These are phyloP conservation scores for Agapornis canus DNA, from an alignment of 2,797 vertebrate genomes.

Conservation along the genomic window DNA sequence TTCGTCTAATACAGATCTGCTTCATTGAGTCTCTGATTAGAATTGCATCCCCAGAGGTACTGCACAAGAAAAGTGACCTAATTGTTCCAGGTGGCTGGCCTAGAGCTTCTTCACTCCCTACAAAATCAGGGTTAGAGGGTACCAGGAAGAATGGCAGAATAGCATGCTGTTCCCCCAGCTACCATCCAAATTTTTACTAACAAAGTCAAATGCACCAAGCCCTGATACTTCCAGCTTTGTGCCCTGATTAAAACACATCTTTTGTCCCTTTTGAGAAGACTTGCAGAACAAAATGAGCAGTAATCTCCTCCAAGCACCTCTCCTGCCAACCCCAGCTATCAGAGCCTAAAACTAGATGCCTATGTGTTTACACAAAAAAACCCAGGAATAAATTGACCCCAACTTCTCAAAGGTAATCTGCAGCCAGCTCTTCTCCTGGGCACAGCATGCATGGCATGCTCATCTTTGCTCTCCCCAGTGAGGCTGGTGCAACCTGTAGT, in stretches of 20 bases:
- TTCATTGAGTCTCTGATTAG: neutral
- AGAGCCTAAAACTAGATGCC: neutral
- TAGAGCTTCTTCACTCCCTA: neutral
- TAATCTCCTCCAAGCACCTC: no score
- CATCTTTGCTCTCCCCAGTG: neutral
- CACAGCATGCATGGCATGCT: fast-evolving
- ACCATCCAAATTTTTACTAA: neutral
- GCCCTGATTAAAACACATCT: neutral
- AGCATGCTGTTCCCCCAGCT: neutral
- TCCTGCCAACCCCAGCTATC: fast-evolving
- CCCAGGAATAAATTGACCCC: neutral
- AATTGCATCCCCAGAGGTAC: neutral
- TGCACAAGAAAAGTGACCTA: neutral
- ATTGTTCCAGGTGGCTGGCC: neutral
- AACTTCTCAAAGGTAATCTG: neutral
- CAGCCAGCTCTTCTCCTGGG: neutral
- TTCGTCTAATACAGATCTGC: neutral
- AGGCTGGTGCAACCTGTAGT: neutral
- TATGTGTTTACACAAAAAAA: neutral
- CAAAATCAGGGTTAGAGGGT: neutral
- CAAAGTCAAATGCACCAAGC: neutral
- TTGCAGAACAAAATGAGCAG: neutral
- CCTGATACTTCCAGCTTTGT: neutral
- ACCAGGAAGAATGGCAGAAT: neutral
- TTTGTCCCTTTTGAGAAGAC: neutral